Evolutionary conservation across 2,113 vertebrate species (phyloP).

Genomic region (Solea senegalensis): DNA sequence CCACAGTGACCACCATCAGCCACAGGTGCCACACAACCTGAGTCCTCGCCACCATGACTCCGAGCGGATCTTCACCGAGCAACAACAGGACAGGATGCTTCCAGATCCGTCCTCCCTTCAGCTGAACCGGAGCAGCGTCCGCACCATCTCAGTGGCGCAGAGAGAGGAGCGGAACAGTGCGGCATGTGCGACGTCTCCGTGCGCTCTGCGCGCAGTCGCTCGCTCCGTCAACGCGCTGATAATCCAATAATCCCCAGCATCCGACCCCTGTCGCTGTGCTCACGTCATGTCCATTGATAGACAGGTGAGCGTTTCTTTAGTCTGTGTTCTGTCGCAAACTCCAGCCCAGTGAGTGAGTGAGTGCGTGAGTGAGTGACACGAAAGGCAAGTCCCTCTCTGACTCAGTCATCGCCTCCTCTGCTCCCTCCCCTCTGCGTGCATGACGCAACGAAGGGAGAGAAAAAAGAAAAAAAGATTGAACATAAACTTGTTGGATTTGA

Average conservation of each 20-base stretch:
- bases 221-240: not conserved
- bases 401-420: not conserved
- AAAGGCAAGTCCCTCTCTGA: not conserved
- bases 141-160: not conserved
- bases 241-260: not conserved
- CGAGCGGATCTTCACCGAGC: too few relatives aligned
- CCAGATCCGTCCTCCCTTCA: not conserved
- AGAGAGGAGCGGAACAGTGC: not conserved
- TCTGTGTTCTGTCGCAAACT: not conserved
- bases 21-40: constrained; percentile 60
- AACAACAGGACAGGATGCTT: not conserved
- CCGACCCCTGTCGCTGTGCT: not conserved
- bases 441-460: too few relatives aligned
- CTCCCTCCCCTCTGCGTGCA: too few relatives aligned
- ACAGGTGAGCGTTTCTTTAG: not conserved
- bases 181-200: constrained; percentile 1
- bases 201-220: not conserved
- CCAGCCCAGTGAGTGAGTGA: not conserved
- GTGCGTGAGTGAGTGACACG: too few relatives aligned
- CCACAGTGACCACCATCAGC: constrained; percentile 72
- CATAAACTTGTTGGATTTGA: too few relatives aligned
- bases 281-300: not conserved
- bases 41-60: constrained; percentile 65
- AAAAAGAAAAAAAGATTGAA: too few relatives aligned
- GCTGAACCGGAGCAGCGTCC: too few relatives aligned